Base-by-base conservation (phyloP, 2,888 invertebrate genomes). In the Chymomyza amoena region DNA sequence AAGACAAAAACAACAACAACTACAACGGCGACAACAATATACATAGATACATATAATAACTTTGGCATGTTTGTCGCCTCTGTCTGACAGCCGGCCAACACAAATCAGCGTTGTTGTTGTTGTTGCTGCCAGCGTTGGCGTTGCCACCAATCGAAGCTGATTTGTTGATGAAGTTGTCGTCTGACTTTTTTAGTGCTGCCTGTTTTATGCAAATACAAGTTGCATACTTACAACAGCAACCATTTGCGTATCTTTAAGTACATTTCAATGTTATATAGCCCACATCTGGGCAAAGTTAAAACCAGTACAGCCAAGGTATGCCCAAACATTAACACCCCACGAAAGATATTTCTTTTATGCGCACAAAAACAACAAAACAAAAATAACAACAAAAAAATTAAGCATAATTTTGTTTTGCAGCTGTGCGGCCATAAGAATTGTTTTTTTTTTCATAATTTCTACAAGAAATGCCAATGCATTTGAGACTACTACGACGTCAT, bases 81-180 rank as follows among this genome's bases (percentile, higher is more conserved):
- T 60, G 60, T 60, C 60, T 60, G 60, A 36, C 60, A 60, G 60
- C 36, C 73, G 25, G 45, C 71, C 66, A 70, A 72, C 73, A 73
- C 69, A 64, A 32, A 2, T 10, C 32, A 59, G 25, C 32, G 10
- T 1, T n/a, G n/a, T 1, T 15, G 28, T 32, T 15, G 28, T 59
- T n/a, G 59, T 15, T 59, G 28, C 20, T 4, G 64, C 60, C 67
- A 51, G 67, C 67, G 81, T 78, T 78, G 81, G 80, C 76, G 72
- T 75, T 80, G 75, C 20, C 78, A 61, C 13, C 59, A 45, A 45
- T 45, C 39, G 39, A 45, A 45, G 72, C 78, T 86, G 89, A 84
- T 88, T 89, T 84, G 77, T 75, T 80, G 88, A 87, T 87, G 82
- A 85, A 89, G 84, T 80, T 84, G 84, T 80, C 69, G 61, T 61